Evolutionary conservation across 2,888 invertebrate genomes (phyloP).

Genomic region (Ceraclea dissimilis): DNA sequence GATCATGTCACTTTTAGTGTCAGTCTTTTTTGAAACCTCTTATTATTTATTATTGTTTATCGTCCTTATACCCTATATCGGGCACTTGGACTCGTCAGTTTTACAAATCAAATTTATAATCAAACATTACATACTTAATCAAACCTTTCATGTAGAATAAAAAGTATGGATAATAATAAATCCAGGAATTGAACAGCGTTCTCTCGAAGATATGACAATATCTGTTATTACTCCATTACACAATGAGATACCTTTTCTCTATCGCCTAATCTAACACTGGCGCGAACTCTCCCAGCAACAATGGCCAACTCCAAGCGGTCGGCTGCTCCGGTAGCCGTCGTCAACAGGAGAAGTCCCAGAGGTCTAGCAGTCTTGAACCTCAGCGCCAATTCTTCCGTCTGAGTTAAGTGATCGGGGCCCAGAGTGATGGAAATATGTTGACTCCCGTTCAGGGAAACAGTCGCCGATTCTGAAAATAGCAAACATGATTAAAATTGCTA

Average conservation of each 20-base stretch:
- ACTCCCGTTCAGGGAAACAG: constrained; percentile 79
- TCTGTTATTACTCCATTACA: no score
- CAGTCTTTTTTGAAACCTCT: no score
- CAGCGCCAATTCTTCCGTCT: constrained; percentile 83
- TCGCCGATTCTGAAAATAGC: constrained; percentile 68
- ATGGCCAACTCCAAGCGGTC: constrained; percentile 82
- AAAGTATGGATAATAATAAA: no score
- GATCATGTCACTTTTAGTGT: no score
- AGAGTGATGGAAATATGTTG: constrained; percentile 76
- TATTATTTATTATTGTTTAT: no score
- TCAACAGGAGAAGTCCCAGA: constrained; percentile 69
- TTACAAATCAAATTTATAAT: no score
- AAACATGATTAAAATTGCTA: constrained; percentile 1
- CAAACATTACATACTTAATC: no score
- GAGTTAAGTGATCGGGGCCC: constrained; percentile 69
- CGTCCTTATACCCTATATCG: no score
- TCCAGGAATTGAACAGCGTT: no score
- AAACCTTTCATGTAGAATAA: no score
- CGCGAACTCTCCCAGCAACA: constrained; percentile 73
- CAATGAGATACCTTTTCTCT: constrained; percentile 71
- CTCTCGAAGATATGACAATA: no score
- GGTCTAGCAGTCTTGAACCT: constrained; percentile 79
- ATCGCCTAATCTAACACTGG: constrained; percentile 76
- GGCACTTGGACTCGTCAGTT: no score
- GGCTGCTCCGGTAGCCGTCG: constrained; percentile 69